Evolutionary conservation across 2,113 vertebrate species (phyloP).

Genomic region (Sterrhoptilus dennistouni): DNA sequence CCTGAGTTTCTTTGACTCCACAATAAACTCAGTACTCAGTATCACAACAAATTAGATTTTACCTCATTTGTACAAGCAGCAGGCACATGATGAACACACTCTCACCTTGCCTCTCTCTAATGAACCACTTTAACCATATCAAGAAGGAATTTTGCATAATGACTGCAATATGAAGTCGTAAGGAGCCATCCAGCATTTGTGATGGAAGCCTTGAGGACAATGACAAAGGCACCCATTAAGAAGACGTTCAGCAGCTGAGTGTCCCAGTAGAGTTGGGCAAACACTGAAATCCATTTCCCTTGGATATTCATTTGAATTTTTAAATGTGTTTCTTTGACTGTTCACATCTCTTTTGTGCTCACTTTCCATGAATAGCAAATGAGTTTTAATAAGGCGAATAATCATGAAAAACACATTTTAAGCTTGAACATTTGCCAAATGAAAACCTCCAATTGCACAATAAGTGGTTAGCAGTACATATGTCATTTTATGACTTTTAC

Average conservation of each 20-base stretch:
- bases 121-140: neutral
- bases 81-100: neutral
- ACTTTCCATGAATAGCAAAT: slow-evolving; percentile 48
- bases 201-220: slow-evolving; percentile 38
- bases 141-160: slow-evolving; percentile 3
- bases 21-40: neutral
- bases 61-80: neutral
- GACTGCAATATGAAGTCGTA: neutral
- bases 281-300: slow-evolving; percentile 19
- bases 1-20: neutral
- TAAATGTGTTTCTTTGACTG: slow-evolving; percentile 33
- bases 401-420: slow-evolving; percentile 63
- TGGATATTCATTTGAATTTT: slow-evolving; percentile 52
- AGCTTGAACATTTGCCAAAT: slow-evolving; percentile 57
- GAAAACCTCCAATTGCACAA: slow-evolving; percentile 18
- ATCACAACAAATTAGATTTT: neutral
- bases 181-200: neutral
- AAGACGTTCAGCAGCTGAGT: neutral
- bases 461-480: neutral
- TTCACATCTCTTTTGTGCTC: slow-evolving; percentile 50
- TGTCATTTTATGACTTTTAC: neutral
- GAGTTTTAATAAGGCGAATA: slow-evolving; percentile 59
- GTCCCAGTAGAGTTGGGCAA: slow-evolving; percentile 17
- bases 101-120: neutral
- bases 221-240: slow-evolving; percentile 38